A percentile compares a stretch with the other conserved stretches of the same genome.
These are phyloP conservation scores for Drosophila melanogaster DNA, from an alignment of 1,140 invertebrate genomes.

Conservation along the genomic window Release_6_plus_ISO1_MT NT_037436.4:20876001-20876500, in stretches of 20 bases:
- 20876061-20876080: slow-evolving; percentile 70
- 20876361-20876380: slow-evolving; percentile 75
- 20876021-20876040: slow-evolving; percentile 22
- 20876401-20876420: slow-evolving; percentile 11
- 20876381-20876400: slow-evolving; percentile 39
- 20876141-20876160: slow-evolving; percentile 49
- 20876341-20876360: slow-evolving; percentile 39
- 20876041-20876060: slow-evolving; percentile 49
- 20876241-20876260: slow-evolving; percentile 33
- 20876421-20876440: slow-evolving; percentile 74
- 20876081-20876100: slow-evolving; percentile 40
- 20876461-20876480: slow-evolving; percentile 67
- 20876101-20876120: slow-evolving; percentile 37
- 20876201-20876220: slow-evolving; percentile 77
- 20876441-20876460: slow-evolving; percentile 71
- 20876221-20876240: slow-evolving; percentile 53
- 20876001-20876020: slow-evolving; percentile 10
- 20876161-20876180: slow-evolving; percentile 53
- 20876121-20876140: not conserved
- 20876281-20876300: slow-evolving; percentile 7
- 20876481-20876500: slow-evolving; percentile 15
- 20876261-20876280: slow-evolving; percentile 69
- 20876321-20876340: not conserved
- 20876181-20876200: slow-evolving; percentile 71
- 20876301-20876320: slow-evolving; percentile 11